Evolutionary conservation across 2,113 vertebrate species (phyloP).

Genomic region (Nibea coibor): DNA sequence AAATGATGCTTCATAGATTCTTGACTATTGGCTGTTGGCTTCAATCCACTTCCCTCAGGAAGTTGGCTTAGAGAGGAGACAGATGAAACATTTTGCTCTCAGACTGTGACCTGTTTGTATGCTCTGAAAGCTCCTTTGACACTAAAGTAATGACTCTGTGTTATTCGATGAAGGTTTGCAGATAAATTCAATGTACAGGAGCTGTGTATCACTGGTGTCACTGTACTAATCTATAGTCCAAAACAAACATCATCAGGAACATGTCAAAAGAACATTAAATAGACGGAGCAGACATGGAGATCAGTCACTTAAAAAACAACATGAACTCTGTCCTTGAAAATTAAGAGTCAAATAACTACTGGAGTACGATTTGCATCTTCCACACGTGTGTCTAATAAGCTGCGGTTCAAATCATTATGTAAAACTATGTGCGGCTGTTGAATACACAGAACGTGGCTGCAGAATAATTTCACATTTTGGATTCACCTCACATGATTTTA

Average conservation of each 20-base stretch:
- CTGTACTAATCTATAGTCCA: neutral
- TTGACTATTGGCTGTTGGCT: neutral
- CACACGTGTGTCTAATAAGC: conserved; percentile 5
- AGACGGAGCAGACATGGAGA: neutral
- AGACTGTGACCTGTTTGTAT: neutral
- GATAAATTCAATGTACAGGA: neutral
- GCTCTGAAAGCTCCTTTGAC: neutral
- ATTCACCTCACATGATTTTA: neutral
- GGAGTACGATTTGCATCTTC: neutral
- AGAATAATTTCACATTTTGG: neutral
- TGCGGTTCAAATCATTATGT: neutral
- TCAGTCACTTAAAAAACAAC: neutral
- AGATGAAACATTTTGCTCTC: neutral
- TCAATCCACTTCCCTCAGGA: neutral
- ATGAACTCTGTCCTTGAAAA: neutral
- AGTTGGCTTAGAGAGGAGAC: too few relatives aligned
- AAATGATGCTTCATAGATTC: neutral
- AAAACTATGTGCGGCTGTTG: conserved; percentile 8
- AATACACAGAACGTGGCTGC: conserved; percentile 4
- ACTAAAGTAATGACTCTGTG: neutral
- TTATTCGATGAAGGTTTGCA: neutral
- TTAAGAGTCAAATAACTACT: neutral
- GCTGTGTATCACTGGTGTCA: neutral
- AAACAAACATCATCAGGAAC: neutral
- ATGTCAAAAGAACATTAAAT: neutral